These are phyloP conservation scores for Tupaia chinensis DNA, from an alignment of 2,113 vertebrate genomes.

Conservation along the genomic window DNA sequence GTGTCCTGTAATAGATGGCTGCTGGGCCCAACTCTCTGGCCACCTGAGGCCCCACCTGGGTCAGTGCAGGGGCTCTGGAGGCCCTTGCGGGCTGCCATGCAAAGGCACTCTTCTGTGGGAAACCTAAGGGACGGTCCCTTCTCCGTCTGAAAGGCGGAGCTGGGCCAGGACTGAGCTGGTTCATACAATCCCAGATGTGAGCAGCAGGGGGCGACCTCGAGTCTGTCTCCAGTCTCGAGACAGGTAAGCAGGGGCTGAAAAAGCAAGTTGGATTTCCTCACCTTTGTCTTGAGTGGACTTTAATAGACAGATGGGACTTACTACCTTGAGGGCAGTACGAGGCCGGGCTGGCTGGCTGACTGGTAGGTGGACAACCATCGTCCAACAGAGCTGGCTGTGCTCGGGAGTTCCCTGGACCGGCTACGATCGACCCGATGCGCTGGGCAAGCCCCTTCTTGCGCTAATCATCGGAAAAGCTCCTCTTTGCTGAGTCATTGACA, in stretches of 20 bases:
- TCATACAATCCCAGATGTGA: slow-evolving; percentile 16
- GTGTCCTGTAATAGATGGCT: not conserved
- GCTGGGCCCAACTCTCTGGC: not conserved
- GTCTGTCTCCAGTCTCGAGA: slow-evolving; percentile 51
- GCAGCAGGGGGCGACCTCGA: slow-evolving; percentile 34
- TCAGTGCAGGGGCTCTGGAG: not conserved
- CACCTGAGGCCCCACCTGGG: not conserved
- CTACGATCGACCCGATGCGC: not conserved
- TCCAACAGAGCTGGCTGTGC: not conserved
- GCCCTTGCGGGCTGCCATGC: not conserved
- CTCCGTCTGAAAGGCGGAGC: not conserved
- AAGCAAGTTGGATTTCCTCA: not conserved
- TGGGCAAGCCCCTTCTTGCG: not conserved
- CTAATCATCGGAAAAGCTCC: not conserved
- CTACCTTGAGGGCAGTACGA: not conserved
- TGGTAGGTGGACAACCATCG: not conserved
- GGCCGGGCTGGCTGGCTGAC: not conserved
- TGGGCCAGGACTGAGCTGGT: not conserved
- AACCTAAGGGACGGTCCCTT: not conserved
- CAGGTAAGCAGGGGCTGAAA: not conserved
- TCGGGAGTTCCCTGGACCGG: not conserved
- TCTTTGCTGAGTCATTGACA: not conserved
- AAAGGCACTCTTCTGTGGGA: not conserved
- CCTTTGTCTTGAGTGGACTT: not conserved
- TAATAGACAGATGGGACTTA: not conserved